Percentiles rank a stretch among this genome's conserved stretches.
These are phyloP conservation scores for Chamaea fasciata DNA, from an alignment of 2,113 vertebrate genomes.

Conservation along the genomic window DNA sequence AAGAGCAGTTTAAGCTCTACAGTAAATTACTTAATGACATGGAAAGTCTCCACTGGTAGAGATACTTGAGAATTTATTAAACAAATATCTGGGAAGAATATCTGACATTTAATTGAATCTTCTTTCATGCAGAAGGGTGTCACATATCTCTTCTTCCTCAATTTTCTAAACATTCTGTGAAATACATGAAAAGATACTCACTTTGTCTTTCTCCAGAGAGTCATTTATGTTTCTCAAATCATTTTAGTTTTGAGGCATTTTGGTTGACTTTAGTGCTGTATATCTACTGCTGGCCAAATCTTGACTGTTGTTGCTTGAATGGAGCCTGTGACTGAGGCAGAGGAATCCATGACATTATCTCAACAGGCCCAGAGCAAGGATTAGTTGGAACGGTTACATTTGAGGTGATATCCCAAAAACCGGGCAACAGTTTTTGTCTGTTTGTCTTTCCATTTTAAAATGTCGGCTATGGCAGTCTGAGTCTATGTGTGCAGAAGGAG, in stretches of 20 bases:
- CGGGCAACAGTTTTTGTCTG: background rate
- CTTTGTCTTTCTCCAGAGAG: background rate
- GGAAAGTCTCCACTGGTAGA: background rate
- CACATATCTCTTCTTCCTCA: background rate
- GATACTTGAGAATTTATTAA: background rate
- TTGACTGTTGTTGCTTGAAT: background rate
- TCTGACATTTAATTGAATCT: background rate
- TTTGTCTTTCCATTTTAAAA: background rate
- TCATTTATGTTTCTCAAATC: background rate
- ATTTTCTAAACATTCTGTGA: background rate
- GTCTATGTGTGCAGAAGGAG: background rate
- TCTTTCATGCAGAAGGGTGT: background rate
- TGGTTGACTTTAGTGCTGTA: background rate
- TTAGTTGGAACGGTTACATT: background rate
- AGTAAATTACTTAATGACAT: background rate
- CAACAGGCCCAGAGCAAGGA: background rate
- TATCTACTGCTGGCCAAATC: background rate
- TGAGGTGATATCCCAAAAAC: background rate
- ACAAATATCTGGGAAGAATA: background rate
- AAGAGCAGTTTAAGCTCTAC: background rate
- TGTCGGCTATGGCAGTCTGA: background rate
- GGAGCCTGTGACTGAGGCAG: background rate
- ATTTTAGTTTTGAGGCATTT: background rate
- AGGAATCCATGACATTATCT: background rate
- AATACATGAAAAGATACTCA: background rate